Evolutionary conservation across 2,797 vertebrate genomes (phyloP).

Genomic region (Oryzias sinensis): DNA sequence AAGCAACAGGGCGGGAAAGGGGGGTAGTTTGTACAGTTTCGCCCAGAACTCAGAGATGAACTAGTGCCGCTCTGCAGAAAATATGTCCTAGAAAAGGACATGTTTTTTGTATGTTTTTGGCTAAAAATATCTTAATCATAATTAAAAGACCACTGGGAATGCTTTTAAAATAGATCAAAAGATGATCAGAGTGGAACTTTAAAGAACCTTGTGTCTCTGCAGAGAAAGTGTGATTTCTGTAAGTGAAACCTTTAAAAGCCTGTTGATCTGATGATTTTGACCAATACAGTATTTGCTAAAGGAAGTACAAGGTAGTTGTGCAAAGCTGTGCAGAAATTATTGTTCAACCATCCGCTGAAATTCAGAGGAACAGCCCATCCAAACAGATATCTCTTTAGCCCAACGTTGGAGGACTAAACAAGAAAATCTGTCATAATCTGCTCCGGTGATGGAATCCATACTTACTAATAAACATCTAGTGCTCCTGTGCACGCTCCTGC

Average conservation of each 20-base stretch:
- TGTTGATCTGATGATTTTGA: constrained; percentile 46
- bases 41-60: too few relatives aligned
- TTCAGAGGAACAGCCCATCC: constrained; percentile 46
- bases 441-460: constrained; percentile 56
- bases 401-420: constrained; percentile 22
- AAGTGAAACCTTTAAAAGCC: constrained; percentile 38
- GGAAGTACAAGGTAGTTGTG: constrained; percentile 48
- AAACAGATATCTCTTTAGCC: constrained; percentile 7
- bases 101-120: too few relatives aligned
- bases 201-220: constrained; percentile 12
- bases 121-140: too few relatives aligned
- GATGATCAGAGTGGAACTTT: too few relatives aligned
- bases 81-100: too few relatives aligned
- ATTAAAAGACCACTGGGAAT: too few relatives aligned
- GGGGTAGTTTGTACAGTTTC: too few relatives aligned
- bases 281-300: constrained; percentile 22
- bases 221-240: constrained; percentile 41
- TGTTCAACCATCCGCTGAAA: constrained; percentile 58
- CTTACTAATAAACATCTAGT: constrained; percentile 25
- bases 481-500: constrained; percentile 45
- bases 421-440: constrained; percentile 18
- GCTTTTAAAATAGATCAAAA: too few relatives aligned
- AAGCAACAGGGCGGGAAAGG: too few relatives aligned
- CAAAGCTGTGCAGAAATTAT: constrained; percentile 41
- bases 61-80: too few relatives aligned